Evolutionary conservation across 2,113 vertebrate species (phyloP).

Genomic region (Camelus bactrianus): DNA sequence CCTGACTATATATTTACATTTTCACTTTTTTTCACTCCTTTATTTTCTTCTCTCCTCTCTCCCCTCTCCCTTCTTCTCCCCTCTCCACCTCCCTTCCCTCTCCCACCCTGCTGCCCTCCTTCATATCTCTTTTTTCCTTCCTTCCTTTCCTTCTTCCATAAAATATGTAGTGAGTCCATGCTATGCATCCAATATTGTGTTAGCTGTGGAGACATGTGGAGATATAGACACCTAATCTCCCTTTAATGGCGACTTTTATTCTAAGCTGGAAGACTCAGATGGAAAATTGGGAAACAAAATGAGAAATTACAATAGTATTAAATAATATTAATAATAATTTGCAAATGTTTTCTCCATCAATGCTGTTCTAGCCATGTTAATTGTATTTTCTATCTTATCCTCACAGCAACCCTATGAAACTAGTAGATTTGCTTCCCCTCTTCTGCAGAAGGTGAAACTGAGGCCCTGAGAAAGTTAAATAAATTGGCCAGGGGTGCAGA

Average conservation of each 20-base stretch:
- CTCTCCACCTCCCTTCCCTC: neutral
- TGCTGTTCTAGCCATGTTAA: neutral
- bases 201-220: neutral
- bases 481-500: neutral
- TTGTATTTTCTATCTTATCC: neutral
- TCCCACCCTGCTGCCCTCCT: neutral
- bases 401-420: neutral
- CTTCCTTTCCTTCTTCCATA: neutral
- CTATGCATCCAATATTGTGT: neutral
- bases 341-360: neutral
- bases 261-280: neutral
- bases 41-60: neutral
- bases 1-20: neutral
- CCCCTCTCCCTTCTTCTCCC: neutral
- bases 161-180: neutral
- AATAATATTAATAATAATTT: neutral
- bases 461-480: neutral
- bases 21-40: neutral
- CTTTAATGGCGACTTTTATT: neutral
- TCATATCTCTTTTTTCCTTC: neutral
- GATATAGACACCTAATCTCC: fast-evolving
- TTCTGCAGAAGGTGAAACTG: neutral
- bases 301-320: neutral
- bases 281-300: neutral
- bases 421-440: neutral